phyloP scores from a whole-genome alignment of 2,888 invertebrate genomes.

The Chrysodeixis includens region DNA sequence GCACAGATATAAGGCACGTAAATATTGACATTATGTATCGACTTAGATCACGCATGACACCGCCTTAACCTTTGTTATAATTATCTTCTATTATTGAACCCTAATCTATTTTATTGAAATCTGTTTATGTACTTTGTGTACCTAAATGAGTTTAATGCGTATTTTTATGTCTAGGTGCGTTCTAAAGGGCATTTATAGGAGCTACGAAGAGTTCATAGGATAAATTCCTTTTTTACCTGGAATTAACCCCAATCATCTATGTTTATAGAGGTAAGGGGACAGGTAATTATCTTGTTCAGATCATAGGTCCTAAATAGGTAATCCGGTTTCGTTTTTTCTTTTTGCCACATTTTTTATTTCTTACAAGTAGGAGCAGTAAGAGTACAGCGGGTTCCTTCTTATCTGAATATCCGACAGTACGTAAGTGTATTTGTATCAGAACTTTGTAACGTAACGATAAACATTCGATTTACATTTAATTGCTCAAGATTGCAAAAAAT shows the following conservation, averaged over 20 bases:
- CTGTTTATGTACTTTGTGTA: constrained; percentile 31
- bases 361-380: no score
- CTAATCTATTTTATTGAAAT: constrained; percentile 63
- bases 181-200: no score
- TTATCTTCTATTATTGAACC: constrained; percentile 80
- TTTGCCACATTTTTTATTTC: no score
- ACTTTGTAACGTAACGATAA: constrained; percentile 15
- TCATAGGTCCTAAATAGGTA: no score
- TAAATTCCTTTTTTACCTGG: no score
- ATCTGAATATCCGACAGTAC: no score
- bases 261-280: no score
- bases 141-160: constrained; percentile 7
- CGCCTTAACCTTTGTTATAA: constrained; percentile 81
- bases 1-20: constrained; percentile 69
- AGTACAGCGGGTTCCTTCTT: not conserved
- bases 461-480: constrained; percentile 37
- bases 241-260: no score
- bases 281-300: no score
- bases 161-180: no score
- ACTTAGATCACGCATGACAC: constrained; percentile 76
- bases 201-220: no score
- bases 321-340: no score
- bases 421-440: not conserved
- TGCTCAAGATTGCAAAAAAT: constrained; percentile 31
- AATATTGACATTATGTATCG: constrained; percentile 79